These are phyloP conservation scores for Agelas oroides DNA, from an alignment of 37 sponge, comb jelly and placozoan species.

Conservation along the genomic window DNA sequence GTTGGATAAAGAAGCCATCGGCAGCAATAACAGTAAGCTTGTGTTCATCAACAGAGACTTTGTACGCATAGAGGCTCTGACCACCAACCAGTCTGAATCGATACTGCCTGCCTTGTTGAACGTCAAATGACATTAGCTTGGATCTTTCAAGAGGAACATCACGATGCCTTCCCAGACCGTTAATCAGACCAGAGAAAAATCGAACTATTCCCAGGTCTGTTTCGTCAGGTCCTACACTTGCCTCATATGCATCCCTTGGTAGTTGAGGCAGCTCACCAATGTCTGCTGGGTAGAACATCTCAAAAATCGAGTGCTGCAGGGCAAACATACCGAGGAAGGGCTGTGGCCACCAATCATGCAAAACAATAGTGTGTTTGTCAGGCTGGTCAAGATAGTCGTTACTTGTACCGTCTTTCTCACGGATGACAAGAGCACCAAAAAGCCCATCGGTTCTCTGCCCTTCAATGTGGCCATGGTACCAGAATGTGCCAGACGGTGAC, in stretches of 20 bases:
- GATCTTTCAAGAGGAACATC: slow-evolving; percentile 11
- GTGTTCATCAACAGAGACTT: slow-evolving; percentile 77
- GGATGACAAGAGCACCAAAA: slow-evolving; percentile 73
- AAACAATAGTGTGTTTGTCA: slow-evolving; percentile 53
- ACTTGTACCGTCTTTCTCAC: slow-evolving; percentile 16
- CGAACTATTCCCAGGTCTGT: slow-evolving; percentile 59
- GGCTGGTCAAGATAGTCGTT: slow-evolving; percentile 39
- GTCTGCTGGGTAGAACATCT: slow-evolving; percentile 15
- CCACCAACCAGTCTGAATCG: slow-evolving; percentile 84
- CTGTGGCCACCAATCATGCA: slow-evolving; percentile 75
- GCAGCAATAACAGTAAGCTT: slow-evolving; percentile 75
- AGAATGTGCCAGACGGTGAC: slow-evolving; percentile 74
- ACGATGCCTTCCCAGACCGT: slow-evolving; percentile 67
- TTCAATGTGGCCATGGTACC: slow-evolving; percentile 86
- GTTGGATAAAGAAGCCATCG: slow-evolving; percentile 72
- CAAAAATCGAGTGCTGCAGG: slow-evolving; percentile 22
- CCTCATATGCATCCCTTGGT: background rate
- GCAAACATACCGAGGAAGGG: slow-evolving; percentile 20
- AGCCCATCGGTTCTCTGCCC: slow-evolving; percentile 72
- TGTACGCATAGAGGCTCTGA: slow-evolving; percentile 65
- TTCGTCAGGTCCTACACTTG: slow-evolving; percentile 17
- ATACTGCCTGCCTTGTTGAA: slow-evolving; percentile 50
- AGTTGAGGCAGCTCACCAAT: background rate
- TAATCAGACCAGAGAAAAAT: slow-evolving; percentile 79
- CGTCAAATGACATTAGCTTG: slow-evolving; percentile 44